phyloP scores from a whole-genome alignment of 2,888 invertebrate species.

The Morinoia aosen region DNA sequence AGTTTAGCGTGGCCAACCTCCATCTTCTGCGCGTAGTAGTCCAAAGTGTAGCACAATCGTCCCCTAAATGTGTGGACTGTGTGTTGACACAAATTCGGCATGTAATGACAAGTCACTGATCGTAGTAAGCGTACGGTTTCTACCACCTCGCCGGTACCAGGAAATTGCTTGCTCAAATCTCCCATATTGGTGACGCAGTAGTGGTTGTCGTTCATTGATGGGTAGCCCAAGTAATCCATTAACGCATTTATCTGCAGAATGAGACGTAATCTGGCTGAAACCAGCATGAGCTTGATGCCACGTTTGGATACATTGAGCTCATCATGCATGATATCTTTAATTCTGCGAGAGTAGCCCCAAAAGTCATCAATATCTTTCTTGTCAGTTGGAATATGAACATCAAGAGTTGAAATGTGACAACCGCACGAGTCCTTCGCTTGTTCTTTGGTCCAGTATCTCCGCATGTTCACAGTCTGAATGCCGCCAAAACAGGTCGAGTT shows the following conservation, averaged over 20 bases:
- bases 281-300: slow-evolving; percentile 62
- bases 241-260: slow-evolving; percentile 58
- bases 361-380: slow-evolving; percentile 58
- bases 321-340: slow-evolving; percentile 61
- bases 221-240: slow-evolving; percentile 58
- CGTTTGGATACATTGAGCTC: slow-evolving; percentile 60
- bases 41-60: slow-evolving; percentile 66
- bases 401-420: slow-evolving; percentile 66
- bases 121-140: slow-evolving; percentile 65
- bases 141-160: slow-evolving; percentile 64
- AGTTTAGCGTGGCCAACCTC: slow-evolving; percentile 57
- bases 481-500: slow-evolving; percentile 57
- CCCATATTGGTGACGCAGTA: slow-evolving; percentile 68
- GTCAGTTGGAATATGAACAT: slow-evolving; percentile 61
- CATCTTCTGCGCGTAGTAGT: slow-evolving; percentile 67
- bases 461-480: slow-evolving; percentile 67
- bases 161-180: slow-evolving; percentile 62
- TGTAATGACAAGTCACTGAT: slow-evolving; percentile 67
- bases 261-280: slow-evolving; percentile 60
- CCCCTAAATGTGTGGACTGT: slow-evolving; percentile 67
- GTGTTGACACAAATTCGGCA: slow-evolving; percentile 67
- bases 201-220: slow-evolving; percentile 66
- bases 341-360: slow-evolving; percentile 66
- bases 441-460: slow-evolving; percentile 65
- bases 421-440: slow-evolving; percentile 61